Conservation (phyloP, 2,888 invertebrate species). For the Drosophila siamana region DNA sequence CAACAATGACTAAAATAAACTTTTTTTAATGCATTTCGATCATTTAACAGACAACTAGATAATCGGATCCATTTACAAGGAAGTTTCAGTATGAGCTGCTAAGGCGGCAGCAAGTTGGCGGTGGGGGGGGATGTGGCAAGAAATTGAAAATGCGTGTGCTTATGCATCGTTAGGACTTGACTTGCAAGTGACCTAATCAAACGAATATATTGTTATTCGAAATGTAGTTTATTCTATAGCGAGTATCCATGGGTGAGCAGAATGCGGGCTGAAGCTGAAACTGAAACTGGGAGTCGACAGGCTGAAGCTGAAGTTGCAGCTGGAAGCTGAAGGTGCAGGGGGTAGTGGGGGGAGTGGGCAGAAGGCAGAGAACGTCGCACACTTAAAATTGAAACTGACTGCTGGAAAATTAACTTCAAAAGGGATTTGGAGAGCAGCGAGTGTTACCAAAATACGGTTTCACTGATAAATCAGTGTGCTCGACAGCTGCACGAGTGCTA, state of each 20-base stretch:
- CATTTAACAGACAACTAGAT: background rate
- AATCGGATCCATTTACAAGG: background rate
- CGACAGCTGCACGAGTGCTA: constrained; percentile 70
- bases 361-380: constrained; percentile 33
- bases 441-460: constrained; percentile 60
- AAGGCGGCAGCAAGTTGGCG: background rate
- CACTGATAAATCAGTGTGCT: constrained; percentile 68
- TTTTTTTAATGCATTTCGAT: background rate
- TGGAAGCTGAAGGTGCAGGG: background rate
- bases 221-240: background rate
- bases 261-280: background rate
- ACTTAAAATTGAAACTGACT: constrained; percentile 77
- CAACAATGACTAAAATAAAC: too few species aligned
- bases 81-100: too few species aligned
- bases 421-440: constrained; percentile 60
- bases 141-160: background rate
- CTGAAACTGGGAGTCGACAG: background rate
- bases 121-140: too few species aligned
- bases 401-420: constrained; percentile 79
- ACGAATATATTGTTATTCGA: constrained; percentile 14
- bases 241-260: constrained; percentile 14
- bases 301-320: background rate
- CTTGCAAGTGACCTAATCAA: constrained; percentile 19
- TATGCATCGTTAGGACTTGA: constrained; percentile 4
- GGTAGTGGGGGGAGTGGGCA: constrained; percentile 1